Base-by-base conservation (phyloP, 2,888 invertebrate genomes). In the Lissocephala sabroskyi region DNA sequence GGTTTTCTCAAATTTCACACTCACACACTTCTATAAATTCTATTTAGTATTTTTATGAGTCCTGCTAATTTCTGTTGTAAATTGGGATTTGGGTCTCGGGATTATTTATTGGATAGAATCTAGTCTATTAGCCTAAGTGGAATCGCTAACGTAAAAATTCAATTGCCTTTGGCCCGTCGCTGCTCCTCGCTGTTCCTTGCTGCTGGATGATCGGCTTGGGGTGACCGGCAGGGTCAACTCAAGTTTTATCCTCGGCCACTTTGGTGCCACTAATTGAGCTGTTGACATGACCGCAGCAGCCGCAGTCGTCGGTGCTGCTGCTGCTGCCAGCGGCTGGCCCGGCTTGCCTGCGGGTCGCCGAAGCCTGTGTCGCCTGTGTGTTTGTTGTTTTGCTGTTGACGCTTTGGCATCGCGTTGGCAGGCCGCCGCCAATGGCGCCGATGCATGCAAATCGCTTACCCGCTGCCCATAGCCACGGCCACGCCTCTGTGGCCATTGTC, bases 231-330 rank as follows among this genome's bases (percentile, higher is more conserved):
- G 2, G 9, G 14, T 23, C 11, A n/a, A 18, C 49, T 71, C 71
- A 71, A 58, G 71, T 71, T 52, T 71, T 71, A 51, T 71, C 71
- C 56, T 71, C 71, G 11, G 71, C 66, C 66, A 71, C 77, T 74
- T 71, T 63, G 45, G 71, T 74, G 42, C 54, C 78, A 59, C 77
- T 74, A 77, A 71, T 71, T 77, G 79, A 78, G 62, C 62, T 53
- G 52, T 61, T 54, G 54, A 54, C 53, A 35, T 49, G 45, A 46
- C 51, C 59, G 41, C 49, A 35, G 19, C 44, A 41, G 30, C 45
- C 37, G 23, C 39, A 47, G 2, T 9, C 10, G 16, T 19, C 10
- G 19, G 23, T 41, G 14, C 18, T 16, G 39, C 23, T 47, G 40
- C 28, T 16, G 19, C 35, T 17, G 32, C 19, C 23, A 23, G 30